Evolutionary conservation across 2,797 vertebrate species (phyloP).

Genomic region (Xenentodon cancila): DNA sequence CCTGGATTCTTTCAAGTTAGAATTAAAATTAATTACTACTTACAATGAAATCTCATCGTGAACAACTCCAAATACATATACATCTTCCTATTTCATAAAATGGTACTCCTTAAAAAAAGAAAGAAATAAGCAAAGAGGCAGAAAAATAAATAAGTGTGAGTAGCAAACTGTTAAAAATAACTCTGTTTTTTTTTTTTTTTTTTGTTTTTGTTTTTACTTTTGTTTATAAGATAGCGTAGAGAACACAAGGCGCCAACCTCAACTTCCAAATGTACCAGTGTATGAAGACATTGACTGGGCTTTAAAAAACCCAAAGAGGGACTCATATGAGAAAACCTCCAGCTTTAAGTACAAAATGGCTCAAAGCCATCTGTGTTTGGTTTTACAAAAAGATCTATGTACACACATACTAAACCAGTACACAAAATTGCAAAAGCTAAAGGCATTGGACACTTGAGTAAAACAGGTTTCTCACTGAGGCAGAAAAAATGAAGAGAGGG

Average conservation of each 20-base stretch:
- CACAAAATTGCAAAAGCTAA: constrained; percentile 80
- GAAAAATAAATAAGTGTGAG: constrained; percentile 78
- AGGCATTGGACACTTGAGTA: constrained; percentile 78
- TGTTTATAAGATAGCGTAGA: constrained; percentile 67
- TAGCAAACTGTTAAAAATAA: constrained; percentile 73
- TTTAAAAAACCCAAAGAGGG: constrained; percentile 68
- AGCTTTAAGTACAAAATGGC: constrained; percentile 79
- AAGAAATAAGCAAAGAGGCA: constrained; percentile 64
- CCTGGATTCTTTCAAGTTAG: constrained; percentile 83
- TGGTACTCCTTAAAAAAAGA: constrained; percentile 59
- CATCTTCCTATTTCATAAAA: constrained; percentile 72
- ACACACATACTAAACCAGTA: constrained; percentile 72
- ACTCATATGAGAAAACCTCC: constrained; percentile 76
- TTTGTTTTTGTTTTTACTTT: constrained; percentile 43
- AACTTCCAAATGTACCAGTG: constrained; percentile 82
- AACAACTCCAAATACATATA: constrained; percentile 71
- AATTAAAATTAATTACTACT: constrained; percentile 78
- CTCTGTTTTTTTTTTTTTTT: constrained; percentile 53
- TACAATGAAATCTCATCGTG: constrained; percentile 78
- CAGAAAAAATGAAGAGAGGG: constrained; percentile 29
- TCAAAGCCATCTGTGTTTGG: constrained; percentile 71
- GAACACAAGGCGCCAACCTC: constrained; percentile 67
- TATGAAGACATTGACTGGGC: constrained; percentile 77
- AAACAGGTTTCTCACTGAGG: constrained; percentile 70
- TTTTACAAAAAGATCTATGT: constrained; percentile 73